These are phyloP conservation scores for Xanthia togata DNA, from an alignment of 2,888 invertebrate genomes.

Conservation along the genomic window DNA sequence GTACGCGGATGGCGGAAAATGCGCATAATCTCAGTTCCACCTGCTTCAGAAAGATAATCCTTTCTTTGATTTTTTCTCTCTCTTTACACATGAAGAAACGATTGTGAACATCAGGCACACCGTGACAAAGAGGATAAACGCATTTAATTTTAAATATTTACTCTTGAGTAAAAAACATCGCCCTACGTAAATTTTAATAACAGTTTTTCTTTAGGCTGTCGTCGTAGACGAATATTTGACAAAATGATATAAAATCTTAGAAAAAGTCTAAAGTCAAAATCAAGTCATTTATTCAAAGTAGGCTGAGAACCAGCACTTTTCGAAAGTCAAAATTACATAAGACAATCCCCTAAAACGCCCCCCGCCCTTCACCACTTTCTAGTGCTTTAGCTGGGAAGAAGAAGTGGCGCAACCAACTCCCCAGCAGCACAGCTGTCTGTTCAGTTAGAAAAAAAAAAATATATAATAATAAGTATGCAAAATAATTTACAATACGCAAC, in stretches of 20 bases:
- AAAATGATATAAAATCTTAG: conserved; percentile 20
- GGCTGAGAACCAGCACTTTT: no score
- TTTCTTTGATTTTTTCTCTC: conserved; percentile 35
- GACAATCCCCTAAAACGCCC: no score
- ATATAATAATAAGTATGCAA: no score
- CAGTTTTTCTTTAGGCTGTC: conserved; percentile 10
- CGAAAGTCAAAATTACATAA: no score
- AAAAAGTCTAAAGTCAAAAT: not conserved
- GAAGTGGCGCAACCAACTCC: no score
- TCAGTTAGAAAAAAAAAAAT: no score
- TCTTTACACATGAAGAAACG: conserved; percentile 14
- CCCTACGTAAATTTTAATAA: conserved; percentile 21
- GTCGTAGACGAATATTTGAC: not conserved
- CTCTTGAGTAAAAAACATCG: conserved; percentile 28
- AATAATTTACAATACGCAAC: no score
- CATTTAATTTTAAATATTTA: conserved; percentile 45
- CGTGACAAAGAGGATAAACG: conserved; percentile 34
- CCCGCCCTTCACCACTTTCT: no score
- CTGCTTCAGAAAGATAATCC: conserved; percentile 52
- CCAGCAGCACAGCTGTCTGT: no score
- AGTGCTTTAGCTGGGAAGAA: no score
- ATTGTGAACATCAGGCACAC: conserved; percentile 17
- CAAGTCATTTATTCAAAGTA: no score
- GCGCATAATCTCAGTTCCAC: conserved; percentile 60
- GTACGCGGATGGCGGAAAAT: conserved; percentile 57